phyloP scores from a whole-genome alignment of 1,140 invertebrate species.

The Dermatophagoides farinae region DNA sequence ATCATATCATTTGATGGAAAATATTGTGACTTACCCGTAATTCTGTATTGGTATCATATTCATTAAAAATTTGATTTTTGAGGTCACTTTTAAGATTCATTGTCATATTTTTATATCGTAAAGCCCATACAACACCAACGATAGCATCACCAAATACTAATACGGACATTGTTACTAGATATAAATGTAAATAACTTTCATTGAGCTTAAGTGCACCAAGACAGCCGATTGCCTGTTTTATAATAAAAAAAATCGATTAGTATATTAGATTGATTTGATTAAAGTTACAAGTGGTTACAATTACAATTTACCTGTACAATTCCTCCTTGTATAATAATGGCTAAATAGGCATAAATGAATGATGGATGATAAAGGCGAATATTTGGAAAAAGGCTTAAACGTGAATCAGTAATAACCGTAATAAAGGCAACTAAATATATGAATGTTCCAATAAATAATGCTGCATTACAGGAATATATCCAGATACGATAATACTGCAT shows the following conservation, averaged over 20 bases:
- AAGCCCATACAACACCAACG: conserved; percentile 65
- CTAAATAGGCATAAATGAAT: conserved; percentile 60
- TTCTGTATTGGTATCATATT: conserved; percentile 35
- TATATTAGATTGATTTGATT: neutral
- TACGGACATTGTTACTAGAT: conserved; percentile 56
- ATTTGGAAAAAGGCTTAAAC: conserved; percentile 39
- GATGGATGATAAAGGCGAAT: conserved; percentile 46
- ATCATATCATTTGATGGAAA: neutral
- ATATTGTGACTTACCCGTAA: conserved; percentile 11
- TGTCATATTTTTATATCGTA: conserved; percentile 51
- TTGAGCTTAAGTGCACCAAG: conserved; percentile 53
- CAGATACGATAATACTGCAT: conserved; percentile 62
- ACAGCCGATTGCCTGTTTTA: conserved; percentile 52
- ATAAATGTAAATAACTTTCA: conserved; percentile 54
- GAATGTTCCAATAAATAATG: conserved; percentile 52
- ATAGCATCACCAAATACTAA: conserved; percentile 59
- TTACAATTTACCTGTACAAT: conserved; percentile 26
- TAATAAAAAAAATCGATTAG: conserved; percentile 24
- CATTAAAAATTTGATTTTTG: conserved; percentile 32
- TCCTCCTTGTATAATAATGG: conserved; percentile 43
- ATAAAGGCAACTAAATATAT: conserved; percentile 54
- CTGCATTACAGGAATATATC: conserved; percentile 77
- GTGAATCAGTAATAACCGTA: conserved; percentile 37
- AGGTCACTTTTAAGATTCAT: conserved; percentile 45
- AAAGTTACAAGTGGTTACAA: neutral